These are phyloP conservation scores for Lethocerus indicus DNA, from an alignment of 1,140 invertebrate genomes.

Conservation along the genomic window DNA sequence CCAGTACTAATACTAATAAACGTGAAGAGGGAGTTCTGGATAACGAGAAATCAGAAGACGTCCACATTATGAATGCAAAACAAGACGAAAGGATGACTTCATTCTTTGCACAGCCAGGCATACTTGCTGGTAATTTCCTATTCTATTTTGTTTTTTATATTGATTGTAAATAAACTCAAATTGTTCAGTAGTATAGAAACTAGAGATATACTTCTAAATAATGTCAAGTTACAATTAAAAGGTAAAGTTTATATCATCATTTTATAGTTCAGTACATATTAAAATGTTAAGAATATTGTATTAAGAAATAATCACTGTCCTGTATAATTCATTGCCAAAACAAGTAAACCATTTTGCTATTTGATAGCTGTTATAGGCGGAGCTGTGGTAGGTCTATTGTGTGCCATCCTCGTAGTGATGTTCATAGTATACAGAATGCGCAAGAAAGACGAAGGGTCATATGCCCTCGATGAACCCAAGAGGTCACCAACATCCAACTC, in stretches of 20 bases:
- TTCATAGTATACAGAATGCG: conserved; percentile 99
- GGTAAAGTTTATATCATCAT: no score
- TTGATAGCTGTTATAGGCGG: conserved; percentile 96
- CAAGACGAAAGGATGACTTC: conserved; percentile 64
- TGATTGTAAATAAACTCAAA: no score
- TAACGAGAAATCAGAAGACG: conserved; percentile 28
- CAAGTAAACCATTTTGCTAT: no score
- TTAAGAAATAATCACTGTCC: no score
- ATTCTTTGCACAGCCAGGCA: conserved; percentile 87
- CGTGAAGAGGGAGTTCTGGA: no score
- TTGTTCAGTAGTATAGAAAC: no score
- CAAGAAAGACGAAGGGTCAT: conserved; percentile 99
- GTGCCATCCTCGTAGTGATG: conserved; percentile 96
- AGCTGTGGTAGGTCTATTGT: conserved; percentile 88
- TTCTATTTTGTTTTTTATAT: no score
- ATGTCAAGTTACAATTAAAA: no score
- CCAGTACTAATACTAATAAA: not conserved
- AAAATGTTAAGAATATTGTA: no score
- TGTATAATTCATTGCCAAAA: no score
- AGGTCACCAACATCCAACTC: conserved; percentile 77
- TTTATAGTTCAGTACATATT: no score
- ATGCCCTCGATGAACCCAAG: conserved; percentile 92
- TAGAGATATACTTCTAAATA: no score
- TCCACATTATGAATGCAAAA: conserved; percentile 62
- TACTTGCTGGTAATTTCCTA: conserved; percentile 61